Base-by-base conservation (phyloP, 1,140 invertebrate species). In the Drosophila nannoptera region DNA sequence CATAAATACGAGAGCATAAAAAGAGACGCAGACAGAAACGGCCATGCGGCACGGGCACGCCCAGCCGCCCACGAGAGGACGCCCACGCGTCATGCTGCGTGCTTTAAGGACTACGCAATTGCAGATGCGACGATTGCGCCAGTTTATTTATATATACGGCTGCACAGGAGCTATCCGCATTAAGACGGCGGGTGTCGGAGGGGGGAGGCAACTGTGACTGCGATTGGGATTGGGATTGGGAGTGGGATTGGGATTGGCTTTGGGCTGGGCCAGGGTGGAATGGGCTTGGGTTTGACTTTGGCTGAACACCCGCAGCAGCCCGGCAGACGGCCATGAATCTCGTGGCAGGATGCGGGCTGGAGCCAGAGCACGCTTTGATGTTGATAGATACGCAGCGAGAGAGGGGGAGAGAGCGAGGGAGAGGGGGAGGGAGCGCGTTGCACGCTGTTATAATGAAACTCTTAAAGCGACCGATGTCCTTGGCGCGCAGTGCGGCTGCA, bases 81-180 rank as follows among this genome's bases (percentile, higher is more conserved):
- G 6, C 40, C 40, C 8, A 42, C 22, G 22, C 22, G 22, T 22
- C 9, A 8, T 11, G 1, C 12, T 36, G 14, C 38, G 31, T 16
- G 12, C 14, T 29, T n/a, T 11, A 16, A 62, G 58, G 66, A 73
- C 67, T 66, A 86, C 81, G 80, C 81, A 84, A 81, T 84, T 86
- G 81, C 81, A 84, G 81, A 84, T 84, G 81, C 77, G 81, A 81
- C 77, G 80, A 83, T 83, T 83, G 80, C 76, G 80, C 76, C 81
- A 83, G 80, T 83, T 80, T 84, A 83, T 83, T 83, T 83, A 84
- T 84, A 80, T 61, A 77, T 61, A 68, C 77, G 67, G 38, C 38
- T 64, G 66, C 60, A 52, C 55, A 65, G 33, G 35, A 43, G 50
- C 54, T 22, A 22, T 22, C 22, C 22, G 22, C 22, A 22, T 22